Base-by-base conservation (phyloP, 2,113 vertebrate genomes). In the Dipodomys ordii region DNA sequence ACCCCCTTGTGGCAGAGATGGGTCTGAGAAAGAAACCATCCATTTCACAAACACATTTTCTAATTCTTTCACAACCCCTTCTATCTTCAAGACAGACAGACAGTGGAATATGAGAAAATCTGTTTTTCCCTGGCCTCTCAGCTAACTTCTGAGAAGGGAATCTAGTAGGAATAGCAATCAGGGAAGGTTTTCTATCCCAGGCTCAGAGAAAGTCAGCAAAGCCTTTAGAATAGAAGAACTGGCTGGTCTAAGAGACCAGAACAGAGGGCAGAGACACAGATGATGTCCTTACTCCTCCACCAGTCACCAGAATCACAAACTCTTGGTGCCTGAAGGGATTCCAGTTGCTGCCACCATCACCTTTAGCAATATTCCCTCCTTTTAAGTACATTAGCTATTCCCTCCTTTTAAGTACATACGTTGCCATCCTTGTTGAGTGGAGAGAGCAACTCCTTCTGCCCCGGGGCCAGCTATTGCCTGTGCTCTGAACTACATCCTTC, bases 1-100 rank as follows among this genome's bases (percentile, higher is more conserved):
- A 96, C 96, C 96, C 81, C 35, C 96, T 96, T 96, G 97, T 93
- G 96, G 90, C 83, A 92, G 13, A 96, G 62, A 65, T 20, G 2
- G 71, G 32, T 32, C 57, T 79, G 67, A 83, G 68, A 91, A 19
- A 62, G 11, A 65, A 79, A 22, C 9, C 72, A 30, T 46, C 67
- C 39, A 4, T 68, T 74, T 87, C 44, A 90, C 9, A 81, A 76
- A 72, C 16, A 72, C 16, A 23, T 15, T 22, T 76, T 71, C 22
- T 68, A 25, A 12, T 22, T 6, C 8, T 22, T 49, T 44, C n/a
- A 69, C 7, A 6, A 32, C 25, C 46, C 57, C 22, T 9, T 49
- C 76, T 10, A 7, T 91, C 78, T 68, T 83, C 60, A 81, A 91
- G 64, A 81, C 46, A 83, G 57, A 81, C 35, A 80, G 82, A 78